Base-by-base conservation (phyloP, 2,113 vertebrate species). In the Poeciliopsis occidentalis region DNA sequence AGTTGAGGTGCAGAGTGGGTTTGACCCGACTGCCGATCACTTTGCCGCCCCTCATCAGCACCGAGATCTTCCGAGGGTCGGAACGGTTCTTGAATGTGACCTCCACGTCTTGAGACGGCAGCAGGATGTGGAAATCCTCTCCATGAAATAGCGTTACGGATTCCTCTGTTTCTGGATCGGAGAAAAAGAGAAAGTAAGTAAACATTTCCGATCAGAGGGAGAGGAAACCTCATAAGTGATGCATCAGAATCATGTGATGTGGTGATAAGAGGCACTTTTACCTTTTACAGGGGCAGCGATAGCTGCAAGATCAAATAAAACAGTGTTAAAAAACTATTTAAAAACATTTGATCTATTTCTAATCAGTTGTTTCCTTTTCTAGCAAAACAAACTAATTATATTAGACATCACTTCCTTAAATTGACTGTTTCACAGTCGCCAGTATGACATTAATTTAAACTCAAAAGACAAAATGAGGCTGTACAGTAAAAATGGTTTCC, bases 121-220 rank as follows among this genome's bases (percentile, higher is more conserved):
- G 62, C 12, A 31, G 1, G 83, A 95, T 94, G 64, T 93, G 88
- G 72, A 93, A 93, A 76, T 94, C 92, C 69, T 94, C 94, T 15
- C 88, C 85, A 0, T 87, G 82, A 79, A 93, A 94, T 63, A 91
- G 67, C 1, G 75, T 91, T 13, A 47, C 15, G 2, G 70, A 27
- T 8, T 87, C 75, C 6, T 88, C 84, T 3, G 68, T 17, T 4
- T 32, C 85, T 93, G 71, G 8, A 31, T 73, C 1, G 47, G 24
- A 61, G 0, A 11, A 37, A 60, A 11, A 62, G 12, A 67, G 24
- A 74, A 62, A 81, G 8, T 22, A 67, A 47, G 62, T 0, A 64
- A 29, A 64, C 24, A 84, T 51, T 68, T 31, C 39, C 12, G 17
- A 8, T 65, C 8, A 6, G 30, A 80, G 30, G 22, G 4, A 24